A percentile compares a stretch with the other conserved stretches of the same genome.
These are phyloP conservation scores for Choristoneura rosaceana DNA, from an alignment of 2,888 invertebrate genomes.

Conservation along the genomic window DNA sequence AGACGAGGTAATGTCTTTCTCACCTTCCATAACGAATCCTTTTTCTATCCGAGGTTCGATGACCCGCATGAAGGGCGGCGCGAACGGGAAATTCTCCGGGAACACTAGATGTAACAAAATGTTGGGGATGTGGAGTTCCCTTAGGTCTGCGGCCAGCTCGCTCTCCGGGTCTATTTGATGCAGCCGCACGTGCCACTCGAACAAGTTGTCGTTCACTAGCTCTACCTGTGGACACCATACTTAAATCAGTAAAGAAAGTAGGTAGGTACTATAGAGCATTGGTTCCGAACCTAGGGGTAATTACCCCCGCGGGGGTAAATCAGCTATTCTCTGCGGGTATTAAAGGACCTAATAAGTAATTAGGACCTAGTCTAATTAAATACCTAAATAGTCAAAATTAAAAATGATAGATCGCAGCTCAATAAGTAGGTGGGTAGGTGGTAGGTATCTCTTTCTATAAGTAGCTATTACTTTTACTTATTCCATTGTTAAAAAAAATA, in stretches of 20 bases:
- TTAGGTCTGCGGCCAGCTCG: constrained; percentile 92
- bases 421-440: too few relatives aligned
- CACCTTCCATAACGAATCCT: constrained; percentile 95
- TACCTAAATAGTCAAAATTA: too few relatives aligned
- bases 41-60: constrained; percentile 93
- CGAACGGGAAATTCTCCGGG: constrained; percentile 95
- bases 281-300: too few relatives aligned
- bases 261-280: too few relatives aligned
- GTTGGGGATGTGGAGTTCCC: constrained; percentile 89
- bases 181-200: constrained; percentile 94
- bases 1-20: not conserved
- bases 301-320: too few relatives aligned
- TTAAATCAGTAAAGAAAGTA: not conserved
- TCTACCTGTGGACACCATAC: constrained; percentile 84
- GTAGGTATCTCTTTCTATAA: too few relatives aligned
- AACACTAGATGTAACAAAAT: constrained; percentile 93
- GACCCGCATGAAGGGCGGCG: constrained; percentile 94
- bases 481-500: too few relatives aligned
- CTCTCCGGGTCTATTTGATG: constrained; percentile 94
- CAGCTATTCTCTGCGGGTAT: too few relatives aligned
- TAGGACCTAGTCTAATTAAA: too few relatives aligned
- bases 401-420: too few relatives aligned
- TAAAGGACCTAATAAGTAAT: too few relatives aligned
- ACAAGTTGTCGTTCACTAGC: constrained; percentile 93
- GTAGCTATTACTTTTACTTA: too few relatives aligned